Percentiles rank a stretch among this genome's conserved stretches.
Evolutionary conservation across 2,113 vertebrate species (phyloP).

Genomic region (Tringa solitaria): DNA sequence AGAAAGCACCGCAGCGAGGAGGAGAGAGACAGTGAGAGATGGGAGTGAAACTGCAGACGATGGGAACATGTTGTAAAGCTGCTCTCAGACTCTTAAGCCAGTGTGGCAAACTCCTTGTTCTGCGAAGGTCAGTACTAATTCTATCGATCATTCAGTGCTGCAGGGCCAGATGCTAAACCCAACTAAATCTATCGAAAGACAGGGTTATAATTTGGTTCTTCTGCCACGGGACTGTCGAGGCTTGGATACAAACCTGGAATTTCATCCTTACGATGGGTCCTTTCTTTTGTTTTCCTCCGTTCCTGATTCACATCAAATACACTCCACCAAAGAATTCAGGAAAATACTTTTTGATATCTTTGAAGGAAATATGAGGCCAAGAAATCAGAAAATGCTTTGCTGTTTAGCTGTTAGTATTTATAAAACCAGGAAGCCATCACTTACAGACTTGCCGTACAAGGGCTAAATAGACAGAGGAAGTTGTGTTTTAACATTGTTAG

Average conservation of each 20-base stretch:
- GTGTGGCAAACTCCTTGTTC: neutral
- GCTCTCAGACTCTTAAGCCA: neutral
- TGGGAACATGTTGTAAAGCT: neutral
- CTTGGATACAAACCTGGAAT: neutral
- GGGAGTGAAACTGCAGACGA: neutral
- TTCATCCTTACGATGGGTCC: neutral
- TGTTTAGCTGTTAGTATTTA: slow-evolving; percentile 29
- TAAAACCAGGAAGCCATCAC: slow-evolving; percentile 54
- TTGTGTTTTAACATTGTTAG: neutral
- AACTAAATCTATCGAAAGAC: neutral
- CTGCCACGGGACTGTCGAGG: neutral
- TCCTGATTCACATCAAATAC: neutral
- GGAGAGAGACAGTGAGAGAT: neutral
- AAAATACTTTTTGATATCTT: slow-evolving; percentile 37
- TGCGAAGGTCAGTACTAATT: neutral
- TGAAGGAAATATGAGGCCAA: slow-evolving; percentile 37
- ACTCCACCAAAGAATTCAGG: neutral
- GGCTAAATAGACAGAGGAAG: slow-evolving; percentile 45
- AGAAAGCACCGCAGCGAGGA: neutral
- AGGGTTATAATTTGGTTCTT: neutral
- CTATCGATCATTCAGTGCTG: neutral
- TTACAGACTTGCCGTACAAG: neutral
- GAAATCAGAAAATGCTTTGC: slow-evolving; percentile 42
- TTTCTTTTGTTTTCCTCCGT: neutral
- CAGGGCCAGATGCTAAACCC: neutral